Base-by-base conservation (phyloP, 2,113 vertebrate species). In the Bubo bubo region DNA sequence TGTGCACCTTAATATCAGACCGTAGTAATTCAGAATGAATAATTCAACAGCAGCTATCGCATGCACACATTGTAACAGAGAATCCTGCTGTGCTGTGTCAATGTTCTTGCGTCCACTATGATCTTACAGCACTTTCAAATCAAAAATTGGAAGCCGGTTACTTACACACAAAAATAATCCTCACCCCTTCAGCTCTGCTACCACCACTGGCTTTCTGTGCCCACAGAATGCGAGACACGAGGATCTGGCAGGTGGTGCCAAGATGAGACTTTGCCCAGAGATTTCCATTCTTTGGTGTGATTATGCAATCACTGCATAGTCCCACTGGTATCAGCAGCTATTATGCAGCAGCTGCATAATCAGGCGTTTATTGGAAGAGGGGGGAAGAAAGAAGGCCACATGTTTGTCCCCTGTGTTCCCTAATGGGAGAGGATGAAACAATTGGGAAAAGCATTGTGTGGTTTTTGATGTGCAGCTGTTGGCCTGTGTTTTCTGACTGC, bases 331-430 rank as follows among this genome's bases (percentile, higher is more conserved):
- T 77, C 93, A 83, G 79, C 79, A 86, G 82, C 63, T 77, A 76
- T 95, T 96, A 50, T 86, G 45, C 71, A 67, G 85, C 95, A 94
- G 95, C 95, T 97, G 96, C 67, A 73, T 28, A 55, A 94, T 76
- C 75, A 63, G 59, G 50, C 23, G 1, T 66, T 74, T 76, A 47
- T 62, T 90, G 82, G 89, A 75, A 83, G 82, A 80, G 71, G 59
- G 60, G 50, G 79, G 32, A 56, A 90, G 52, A 45, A 86, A 26
- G 45, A 49, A 74, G 55, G 59, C 63, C 88, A 62, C 52, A 39
- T 66, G 59, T 86, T 88, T 83, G 88, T 85, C 79, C 87, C 43
- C 56, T 41, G 21, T 50, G 39, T 34, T 95, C 45, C 50, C 74
- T 77, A 49, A 55, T 66, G 60, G 50, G 34, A 70, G 50, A 83